Conservation (phyloP, 1,140 invertebrate genomes). For the Drosophila bocki region DNA sequence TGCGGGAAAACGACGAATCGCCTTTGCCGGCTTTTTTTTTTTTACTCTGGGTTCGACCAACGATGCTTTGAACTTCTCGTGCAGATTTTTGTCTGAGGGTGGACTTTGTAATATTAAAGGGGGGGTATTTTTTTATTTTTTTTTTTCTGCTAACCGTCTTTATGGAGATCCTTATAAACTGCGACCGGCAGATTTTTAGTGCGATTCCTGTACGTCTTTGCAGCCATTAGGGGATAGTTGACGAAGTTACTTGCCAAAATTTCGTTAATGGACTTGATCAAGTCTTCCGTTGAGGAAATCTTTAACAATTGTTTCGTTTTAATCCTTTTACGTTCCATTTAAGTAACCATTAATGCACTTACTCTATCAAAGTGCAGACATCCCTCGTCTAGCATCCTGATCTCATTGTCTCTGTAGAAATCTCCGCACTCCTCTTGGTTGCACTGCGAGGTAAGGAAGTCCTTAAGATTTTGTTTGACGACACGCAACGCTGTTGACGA, state of each 20-base stretch:
- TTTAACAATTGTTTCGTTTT: not conserved
- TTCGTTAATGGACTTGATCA: slow-evolving; percentile 1
- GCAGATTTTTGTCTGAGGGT: too few species aligned
- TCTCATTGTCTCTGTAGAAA: slow-evolving; percentile 20
- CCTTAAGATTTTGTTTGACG: slow-evolving; percentile 15
- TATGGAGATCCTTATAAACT: not conserved
- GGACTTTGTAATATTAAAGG: too few species aligned
- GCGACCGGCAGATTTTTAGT: not conserved
- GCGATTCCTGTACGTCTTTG: not conserved
- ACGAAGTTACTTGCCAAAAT: not conserved
- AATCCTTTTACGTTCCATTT: not conserved
- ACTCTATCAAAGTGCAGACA: slow-evolving; percentile 35
- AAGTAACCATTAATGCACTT: not conserved
- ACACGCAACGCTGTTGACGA: slow-evolving; percentile 6
- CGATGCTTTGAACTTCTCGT: not conserved
- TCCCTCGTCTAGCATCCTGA: slow-evolving; percentile 19
- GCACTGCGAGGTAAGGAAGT: slow-evolving; percentile 10
- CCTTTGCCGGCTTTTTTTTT: too few species aligned
- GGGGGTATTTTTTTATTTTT: not conserved
- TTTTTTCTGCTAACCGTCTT: not conserved
- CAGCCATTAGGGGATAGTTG: not conserved
- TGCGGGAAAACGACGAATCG: not conserved
- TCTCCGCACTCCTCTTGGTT: slow-evolving; percentile 3
- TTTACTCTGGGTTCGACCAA: not conserved
- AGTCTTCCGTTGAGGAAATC: slow-evolving; percentile 8